Evolutionary conservation across 1,140 invertebrate species (phyloP).

Genomic region (Watersipora subatra): DNA sequence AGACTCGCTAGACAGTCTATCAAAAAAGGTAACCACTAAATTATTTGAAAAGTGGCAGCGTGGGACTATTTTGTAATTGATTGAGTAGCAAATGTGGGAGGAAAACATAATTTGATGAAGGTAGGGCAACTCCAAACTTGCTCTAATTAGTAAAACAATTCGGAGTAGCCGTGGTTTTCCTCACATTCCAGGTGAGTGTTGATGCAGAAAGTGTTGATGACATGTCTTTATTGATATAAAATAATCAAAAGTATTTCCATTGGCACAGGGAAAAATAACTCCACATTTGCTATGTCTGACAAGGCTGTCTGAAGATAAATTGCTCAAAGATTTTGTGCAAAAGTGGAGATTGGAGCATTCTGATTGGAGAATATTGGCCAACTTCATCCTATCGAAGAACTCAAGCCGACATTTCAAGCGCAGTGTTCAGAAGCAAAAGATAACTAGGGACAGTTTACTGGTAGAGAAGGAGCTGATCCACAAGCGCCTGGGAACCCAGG

Average conservation of each 20-base stretch:
- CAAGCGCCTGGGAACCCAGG: not conserved
- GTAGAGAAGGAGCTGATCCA: not conserved
- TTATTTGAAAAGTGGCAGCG: no score
- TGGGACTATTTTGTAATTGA: no score
- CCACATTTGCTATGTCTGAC: not conserved
- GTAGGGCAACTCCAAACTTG: no score
- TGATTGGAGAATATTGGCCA: not conserved
- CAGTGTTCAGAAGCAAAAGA: not conserved
- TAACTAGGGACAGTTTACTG: not conserved
- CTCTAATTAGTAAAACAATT: no score
- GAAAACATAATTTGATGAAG: no score
- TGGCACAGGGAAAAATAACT: not conserved
- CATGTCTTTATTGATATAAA: no score
- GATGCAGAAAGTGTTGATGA: no score
- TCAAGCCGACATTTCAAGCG: not conserved
- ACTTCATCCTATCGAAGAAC: not conserved
- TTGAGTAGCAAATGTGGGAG: no score
- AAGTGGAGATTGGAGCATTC: not conserved
- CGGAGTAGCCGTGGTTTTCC: no score
- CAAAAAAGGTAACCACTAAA: not conserved
- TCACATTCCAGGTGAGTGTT: no score
- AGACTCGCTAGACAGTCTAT: not conserved
- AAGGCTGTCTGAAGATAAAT: not conserved
- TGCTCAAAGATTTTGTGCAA: not conserved
- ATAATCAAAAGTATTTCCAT: no score